Conservation (phyloP, 2,888 invertebrate species). For the Hedya salicella region DNA sequence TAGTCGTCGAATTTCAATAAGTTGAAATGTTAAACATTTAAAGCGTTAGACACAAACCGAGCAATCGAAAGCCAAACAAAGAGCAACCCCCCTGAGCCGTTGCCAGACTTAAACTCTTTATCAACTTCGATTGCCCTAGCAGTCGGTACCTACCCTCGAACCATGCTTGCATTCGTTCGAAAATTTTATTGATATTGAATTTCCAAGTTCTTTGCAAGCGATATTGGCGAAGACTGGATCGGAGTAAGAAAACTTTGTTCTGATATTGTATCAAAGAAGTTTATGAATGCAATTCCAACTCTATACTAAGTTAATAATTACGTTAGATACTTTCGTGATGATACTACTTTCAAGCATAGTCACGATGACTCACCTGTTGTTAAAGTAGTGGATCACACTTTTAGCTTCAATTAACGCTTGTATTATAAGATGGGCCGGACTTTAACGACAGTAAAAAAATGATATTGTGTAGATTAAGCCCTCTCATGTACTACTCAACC, state of each 20-base stretch:
- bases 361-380: background rate
- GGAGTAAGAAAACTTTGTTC: constrained; percentile 21
- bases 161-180: constrained; percentile 27
- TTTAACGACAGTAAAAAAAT: no score
- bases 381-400: background rate
- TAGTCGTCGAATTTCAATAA: background rate
- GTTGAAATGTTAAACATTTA: constrained; percentile 9
- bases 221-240: constrained; percentile 27
- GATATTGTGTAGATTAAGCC: no score
- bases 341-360: background rate
- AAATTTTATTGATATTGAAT: constrained; percentile 46
- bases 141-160: constrained; percentile 9
- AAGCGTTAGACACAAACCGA: background rate
- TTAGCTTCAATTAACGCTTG: no score
- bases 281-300: constrained; percentile 24
- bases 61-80: constrained; percentile 15
- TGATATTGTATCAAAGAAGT: constrained; percentile 4
- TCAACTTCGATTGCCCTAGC: constrained; percentile 45
- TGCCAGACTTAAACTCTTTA: constrained; percentile 44
- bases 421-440: no score
- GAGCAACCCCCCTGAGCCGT: constrained; percentile 25
- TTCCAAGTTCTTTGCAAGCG: constrained; percentile 29
- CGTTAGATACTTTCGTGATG: background rate
- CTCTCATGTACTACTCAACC: no score
- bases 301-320: constrained; percentile 2